Evolutionary conservation across 2,113 vertebrate genomes (phyloP), one percentile per base, ranked within the genome.

Genomic region (Athene noctua): DNA sequence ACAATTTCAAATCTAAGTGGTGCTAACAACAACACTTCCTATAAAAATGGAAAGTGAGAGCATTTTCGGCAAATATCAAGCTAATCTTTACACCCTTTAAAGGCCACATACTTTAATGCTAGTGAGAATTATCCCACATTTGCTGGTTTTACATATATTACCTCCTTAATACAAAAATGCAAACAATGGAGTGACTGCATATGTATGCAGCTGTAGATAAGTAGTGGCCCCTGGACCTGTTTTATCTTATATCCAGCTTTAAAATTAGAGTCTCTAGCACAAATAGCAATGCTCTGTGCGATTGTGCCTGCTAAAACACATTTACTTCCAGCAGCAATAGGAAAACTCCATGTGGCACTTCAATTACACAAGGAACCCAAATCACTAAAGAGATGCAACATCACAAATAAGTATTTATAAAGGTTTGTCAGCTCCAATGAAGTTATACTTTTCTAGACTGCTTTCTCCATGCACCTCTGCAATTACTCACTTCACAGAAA

Each of bases 341-440:
- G 47, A 84, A 62, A 96, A 77, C 65, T 94, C 90, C 78, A 84
- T 49, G 91, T 92, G 97, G 90, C 89, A 90, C 85, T 94, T 93
- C 3, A 32, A 94, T 97, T 91, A 90, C 80, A 70, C 78, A 86
- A 75, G 92, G 70, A 94, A 91, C 77, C 68, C 81, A 81, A 97
- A 92, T 82, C 80, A 70, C 94, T 97, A 84, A 96, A 97, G 90
- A 94, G 78, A 91, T 92, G 47, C 84, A 94, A 47, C 59, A 86
- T 73, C 59, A 85, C 72, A 94, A 96, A 94, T 38, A 92, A 88
- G 85, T 55, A 68, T 95, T 94, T 94, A 67, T 90, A 96, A 97
- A 88, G 81, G 62, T 93, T 96, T 97, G 74, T 97, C 88, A 89
- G 34, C 34, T 87, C 74, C 74, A 89, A 23, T 91, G 91, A 96